Evolutionary conservation across 2,797 vertebrate species (phyloP), one percentile per base, ranked within the genome.

Genomic region (Poeciliopsis infans): DNA sequence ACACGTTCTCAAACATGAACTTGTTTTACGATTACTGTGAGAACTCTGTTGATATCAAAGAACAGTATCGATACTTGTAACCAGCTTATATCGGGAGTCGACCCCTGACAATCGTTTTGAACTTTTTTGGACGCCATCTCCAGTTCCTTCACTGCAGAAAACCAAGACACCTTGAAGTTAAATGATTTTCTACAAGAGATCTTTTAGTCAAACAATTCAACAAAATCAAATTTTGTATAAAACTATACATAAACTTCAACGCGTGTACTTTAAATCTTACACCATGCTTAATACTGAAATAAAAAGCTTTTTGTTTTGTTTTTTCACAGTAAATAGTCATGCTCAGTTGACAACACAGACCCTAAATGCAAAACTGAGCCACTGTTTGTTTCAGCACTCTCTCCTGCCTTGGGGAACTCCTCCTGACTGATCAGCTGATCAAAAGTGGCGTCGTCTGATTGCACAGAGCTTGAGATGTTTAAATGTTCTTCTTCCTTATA

Each of bases 251-350:
- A 46, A 46, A 70, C 2, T 3, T 16, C 7, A 33, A 25, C 15
- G 2, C 51, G 73, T 77, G 78, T 80, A 79, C 47, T 86, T 47
- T 45, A 43, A 33, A 16, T 5, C 18, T 49, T 49, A 47, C 16
- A 46, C 72, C 23, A 51, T 15, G 39, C 43, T 76, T 61, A 68
- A 79, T 49, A 31, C 11, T 36, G 12, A 25, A 47, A 28, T 1
- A 39, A 18, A 43, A 68, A 6, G 13, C 39, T 7, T 55, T 31
- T 25, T 55, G 53, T 59, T 13, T 72, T 79, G 31, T 77, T 20
- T 46, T 95, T 46, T 95, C 89, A 95, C 55, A 95, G 85, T 88
- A 95, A 87, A 90, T 95, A 95, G 83, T 95, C 91, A 61, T 95
- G 93, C 75, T 92, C 94, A 18, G 59, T 75, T 0, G 94, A 86